Base-by-base conservation (phyloP, 2,113 vertebrate species). In the Aegithalos caudatus region DNA sequence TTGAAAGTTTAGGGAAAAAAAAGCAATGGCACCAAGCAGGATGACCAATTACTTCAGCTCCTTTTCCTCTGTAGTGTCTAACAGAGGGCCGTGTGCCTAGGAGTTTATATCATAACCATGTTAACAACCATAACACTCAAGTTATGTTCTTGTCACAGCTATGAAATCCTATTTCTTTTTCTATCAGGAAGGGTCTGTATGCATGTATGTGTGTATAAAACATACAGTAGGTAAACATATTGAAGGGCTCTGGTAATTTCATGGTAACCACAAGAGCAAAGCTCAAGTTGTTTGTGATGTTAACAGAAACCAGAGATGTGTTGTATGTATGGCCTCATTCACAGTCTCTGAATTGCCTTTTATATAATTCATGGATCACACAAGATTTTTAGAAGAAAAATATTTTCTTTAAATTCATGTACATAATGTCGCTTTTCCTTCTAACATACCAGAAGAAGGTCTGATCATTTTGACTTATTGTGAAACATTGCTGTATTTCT, bases 271-370 rank as follows among this genome's bases (percentile, higher is more conserved):
- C 97, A 97, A 97, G 84, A 96, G 95, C 95, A 97, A 94, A 96
- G 91, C 95, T 97, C 92, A 96, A 95, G 95, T 95, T 96, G 92
- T 94, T 96, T 96, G 96, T 94, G 93, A 97, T 97, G 86, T 97
- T 97, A 96, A 97, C 96, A 97, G 95, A 97, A 97, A 97, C 97
- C 97, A 97, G 97, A 97, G 92, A 96, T 97, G 86, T 91, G 66
- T 67, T 66, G 54, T 81, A 96, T 97, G 97, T 97, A 86, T 97
- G 85, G 97, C 94, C 83, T 97, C 89, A 96, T 97, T 97, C 97
- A 97, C 88, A 86, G 89, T 19, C 83, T 92, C 94, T 97, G 97
- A 97, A 97, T 97, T 97, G 95, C 88, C 97, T 97, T 97, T 96
- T 97, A 95, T 97, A 95, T 80, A 92, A 78, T 90, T 92, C 95